Base-by-base conservation (phyloP, 2,113 vertebrate genomes). In the Anser brachyrhynchus region DNA sequence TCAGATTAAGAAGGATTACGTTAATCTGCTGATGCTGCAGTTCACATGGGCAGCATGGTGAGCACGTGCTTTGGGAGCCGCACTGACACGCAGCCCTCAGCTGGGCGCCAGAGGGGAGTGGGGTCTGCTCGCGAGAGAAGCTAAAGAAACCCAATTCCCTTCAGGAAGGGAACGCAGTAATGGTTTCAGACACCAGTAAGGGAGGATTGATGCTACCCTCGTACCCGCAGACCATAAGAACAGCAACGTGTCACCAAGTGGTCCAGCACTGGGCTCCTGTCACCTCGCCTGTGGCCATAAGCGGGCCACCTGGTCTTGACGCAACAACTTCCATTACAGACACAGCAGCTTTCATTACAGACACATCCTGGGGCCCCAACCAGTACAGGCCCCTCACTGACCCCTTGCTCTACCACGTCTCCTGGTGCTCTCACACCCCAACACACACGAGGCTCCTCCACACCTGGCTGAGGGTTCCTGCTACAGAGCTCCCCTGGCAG, bases 21-120 rank as follows among this genome's bases (percentile, higher is more conserved):
- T 16, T 23, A 65, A 29, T 17, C 57, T 39, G 31, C 21, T 10
- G 35, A 15, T 28, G 33, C 14, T 28, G 46, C 10, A 21, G 39
- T 31, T 41, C 7, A 25, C 49, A 43, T 43, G 65, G 25, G 8
- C 1, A 3, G 29, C 15, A 28, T 19, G 13, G 39, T 26, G 33
- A 11, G 18, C 0, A 7, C 11, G 26, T 43, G 46, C 57, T 16
- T 13, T 57, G 39, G 49, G 55, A 70, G 51, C 52, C 1, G 1
- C 51, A 18, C 1, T 0, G 2, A 14, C 1, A 14, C 46, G 65
- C 39, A 15, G 33, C 9, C 0, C 15, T 12, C 0, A 1, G 16
- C 20, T 43, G 20, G 20, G 35, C 2, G 6, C 29, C 1, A 35
- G n/a, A 25, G 41, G 14, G 44, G 14, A 46, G 39, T 15, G 5